Evolutionary conservation across 2,888 invertebrate genomes (phyloP).

Genomic region (Blera fallax): DNA sequence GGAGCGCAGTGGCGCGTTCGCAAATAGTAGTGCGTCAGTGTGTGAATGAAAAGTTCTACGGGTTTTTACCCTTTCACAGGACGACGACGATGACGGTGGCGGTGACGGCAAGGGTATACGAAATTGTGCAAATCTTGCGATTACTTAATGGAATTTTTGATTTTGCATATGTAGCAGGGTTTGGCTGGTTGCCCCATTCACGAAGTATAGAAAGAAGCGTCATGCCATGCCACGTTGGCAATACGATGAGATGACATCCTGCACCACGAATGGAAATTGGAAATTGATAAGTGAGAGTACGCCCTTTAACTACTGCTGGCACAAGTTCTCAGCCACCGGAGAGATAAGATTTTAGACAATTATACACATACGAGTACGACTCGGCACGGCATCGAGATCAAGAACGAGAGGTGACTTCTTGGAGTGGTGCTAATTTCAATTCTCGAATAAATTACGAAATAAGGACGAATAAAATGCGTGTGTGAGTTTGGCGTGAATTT

Average conservation of each 20-base stretch:
- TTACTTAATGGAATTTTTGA: slow-evolving; percentile 61
- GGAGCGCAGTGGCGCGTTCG: not conserved
- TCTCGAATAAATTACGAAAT: slow-evolving; percentile 52
- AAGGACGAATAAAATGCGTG: slow-evolving; percentile 31
- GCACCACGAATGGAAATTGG: slow-evolving; percentile 1
- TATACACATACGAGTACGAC: not conserved
- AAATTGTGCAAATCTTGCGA: slow-evolving; percentile 58
- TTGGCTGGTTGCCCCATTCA: slow-evolving; percentile 6
- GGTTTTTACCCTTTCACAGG: slow-evolving; percentile 16
- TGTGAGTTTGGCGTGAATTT: not conserved
- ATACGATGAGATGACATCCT: slow-evolving; percentile 25
- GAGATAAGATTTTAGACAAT: slow-evolving; percentile 26
- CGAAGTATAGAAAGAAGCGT: not conserved
- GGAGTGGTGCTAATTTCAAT: slow-evolving; percentile 26
- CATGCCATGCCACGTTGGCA: not conserved
- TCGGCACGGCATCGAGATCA: not conserved
- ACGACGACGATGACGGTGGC: not conserved
- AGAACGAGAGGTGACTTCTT: slow-evolving; percentile 3
- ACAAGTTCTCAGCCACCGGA: slow-evolving; percentile 3
- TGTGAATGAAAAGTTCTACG: not conserved
- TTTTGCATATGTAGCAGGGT: slow-evolving; percentile 44
- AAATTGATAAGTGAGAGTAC: slow-evolving; percentile 40
- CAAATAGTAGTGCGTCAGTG: slow-evolving; percentile 3
- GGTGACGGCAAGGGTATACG: not conserved
- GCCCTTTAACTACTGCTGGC: slow-evolving; percentile 26